Evolutionary conservation across 92 coral and sea anemone genomes (phyloP), one percentile per base, ranked within the genome.

Genomic region (Siderastrea siderea): DNA sequence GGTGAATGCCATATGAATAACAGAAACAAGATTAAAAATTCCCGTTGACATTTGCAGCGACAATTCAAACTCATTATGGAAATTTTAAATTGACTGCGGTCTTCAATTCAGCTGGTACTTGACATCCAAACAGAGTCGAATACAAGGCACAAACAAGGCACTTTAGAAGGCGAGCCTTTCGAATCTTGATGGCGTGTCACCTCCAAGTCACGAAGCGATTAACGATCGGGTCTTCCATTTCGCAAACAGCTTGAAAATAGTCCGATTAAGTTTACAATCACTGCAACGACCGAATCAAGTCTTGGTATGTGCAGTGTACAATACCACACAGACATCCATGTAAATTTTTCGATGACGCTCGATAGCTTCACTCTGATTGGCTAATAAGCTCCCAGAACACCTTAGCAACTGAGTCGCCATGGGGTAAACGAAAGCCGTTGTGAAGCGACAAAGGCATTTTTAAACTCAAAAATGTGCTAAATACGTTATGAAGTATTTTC

Each of bases 1-100:
- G 55, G 84, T 44, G 75, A 65, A 11, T 82, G 66, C 78, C 85
- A 89, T 51, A 93, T 43, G 46, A 83, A 68, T 59, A 91, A 68
- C 55, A 74, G 50, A 38, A 14, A 47, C 0, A 74, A 12, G 59
- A 13, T 54, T 15, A 7, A 48, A 38, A 50, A 19, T 60, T 84
- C 47, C 73, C 81, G n/a, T 13, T 74, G 61, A 26, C 8, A 65
- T 61, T 47, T 72, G 50, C 58, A 74, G n/a, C 80, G 74, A 84
- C 48, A 43, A 51, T 73, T 73, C 63, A 62, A 74, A 73, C 38
- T 44, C 87, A 84, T 84, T 45, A 51, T 74, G 71, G 60, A 60
- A n/a, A 58, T 54, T 49, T 69, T 26, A 4, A 26, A 52, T 15
- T 45, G 19, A 11, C 38, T 68, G 76, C 53, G 67, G 68, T 68